Evolutionary conservation across 1,140 invertebrate genomes (phyloP).

Genomic region (Leptopilina boulardi): DNA sequence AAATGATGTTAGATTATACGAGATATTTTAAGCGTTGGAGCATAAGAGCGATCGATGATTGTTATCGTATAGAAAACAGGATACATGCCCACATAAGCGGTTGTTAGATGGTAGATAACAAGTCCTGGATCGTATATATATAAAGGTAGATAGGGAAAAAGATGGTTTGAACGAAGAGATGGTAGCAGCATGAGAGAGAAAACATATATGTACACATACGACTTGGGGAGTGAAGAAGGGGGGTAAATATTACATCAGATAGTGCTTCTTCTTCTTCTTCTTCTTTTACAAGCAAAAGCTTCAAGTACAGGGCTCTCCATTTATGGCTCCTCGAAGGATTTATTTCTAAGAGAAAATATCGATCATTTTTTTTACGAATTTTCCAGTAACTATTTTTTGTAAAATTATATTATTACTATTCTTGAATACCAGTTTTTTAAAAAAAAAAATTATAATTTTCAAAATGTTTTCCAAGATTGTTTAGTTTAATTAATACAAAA

Average conservation of each 20-base stretch:
- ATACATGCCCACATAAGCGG: conserved; percentile 49
- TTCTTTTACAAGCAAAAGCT: conserved; percentile 49
- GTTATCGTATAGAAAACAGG: conserved; percentile 54
- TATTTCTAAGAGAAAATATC: background rate
- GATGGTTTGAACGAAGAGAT: conserved; percentile 44
- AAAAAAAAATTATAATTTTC: too few species aligned
- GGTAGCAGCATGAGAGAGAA: conserved; percentile 54
- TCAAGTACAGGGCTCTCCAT: background rate
- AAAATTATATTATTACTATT: too few species aligned
- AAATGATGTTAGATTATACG: conserved; percentile 10
- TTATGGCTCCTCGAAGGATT: background rate
- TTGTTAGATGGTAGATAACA: conserved; percentile 43
- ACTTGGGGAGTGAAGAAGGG: conserved; percentile 50
- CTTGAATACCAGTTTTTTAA: too few species aligned
- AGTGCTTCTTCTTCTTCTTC: conserved; percentile 52
- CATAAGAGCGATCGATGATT: conserved; percentile 33
- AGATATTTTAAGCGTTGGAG: conserved; percentile 9
- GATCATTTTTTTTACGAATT: too few species aligned
- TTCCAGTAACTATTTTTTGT: too few species aligned
- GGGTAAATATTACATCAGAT: conserved; percentile 71
- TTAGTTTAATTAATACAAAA: too few species aligned
- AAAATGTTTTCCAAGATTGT: too few species aligned
- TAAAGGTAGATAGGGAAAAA: background rate
- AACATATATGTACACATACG: background rate
- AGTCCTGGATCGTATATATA: background rate